Evolutionary conservation across 2,113 vertebrate species (phyloP).

Genomic region (Epinephelus moara): DNA sequence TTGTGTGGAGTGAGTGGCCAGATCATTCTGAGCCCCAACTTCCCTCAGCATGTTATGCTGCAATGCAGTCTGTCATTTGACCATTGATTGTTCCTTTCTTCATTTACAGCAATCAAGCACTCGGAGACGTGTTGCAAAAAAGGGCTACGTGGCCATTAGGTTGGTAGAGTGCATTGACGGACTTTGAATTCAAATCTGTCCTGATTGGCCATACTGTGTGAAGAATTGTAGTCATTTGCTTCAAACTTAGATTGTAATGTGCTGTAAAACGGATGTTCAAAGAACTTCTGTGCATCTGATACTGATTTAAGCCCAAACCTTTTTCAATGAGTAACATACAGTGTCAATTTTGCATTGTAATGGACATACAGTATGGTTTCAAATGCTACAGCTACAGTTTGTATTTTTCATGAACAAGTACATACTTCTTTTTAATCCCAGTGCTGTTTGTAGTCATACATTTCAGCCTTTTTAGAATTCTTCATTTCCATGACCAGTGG

Average conservation of each 20-base stretch:
- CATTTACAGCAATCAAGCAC: slow-evolving; percentile 75
- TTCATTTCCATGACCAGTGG: slow-evolving; percentile 39
- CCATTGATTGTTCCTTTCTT: slow-evolving; percentile 69
- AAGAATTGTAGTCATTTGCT: slow-evolving; percentile 46
- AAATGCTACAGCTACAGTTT: not conserved
- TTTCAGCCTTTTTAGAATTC: slow-evolving; percentile 7
- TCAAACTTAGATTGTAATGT: slow-evolving; percentile 10
- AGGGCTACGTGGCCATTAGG: not conserved
- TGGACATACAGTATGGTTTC: not conserved
- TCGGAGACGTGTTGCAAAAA: slow-evolving; percentile 12
- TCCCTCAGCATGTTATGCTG: slow-evolving; percentile 31
- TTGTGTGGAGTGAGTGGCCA: slow-evolving; percentile 36
- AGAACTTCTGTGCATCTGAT: slow-evolving; percentile 2
- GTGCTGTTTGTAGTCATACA: not conserved
- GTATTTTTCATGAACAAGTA: not conserved
- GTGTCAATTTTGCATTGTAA: not conserved
- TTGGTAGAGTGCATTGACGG: not conserved
- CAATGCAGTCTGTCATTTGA: slow-evolving; percentile 53
- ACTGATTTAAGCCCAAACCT: slow-evolving; percentile 16
- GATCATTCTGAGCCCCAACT: slow-evolving; percentile 36
- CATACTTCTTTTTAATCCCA: not conserved
- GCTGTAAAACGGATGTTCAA: not conserved
- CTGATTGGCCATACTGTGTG: slow-evolving; percentile 43
- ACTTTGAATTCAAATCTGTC: slow-evolving; percentile 50
- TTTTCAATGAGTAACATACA: not conserved